phyloP scores from a whole-genome alignment of 2,113 vertebrate species.

The Motacilla tschutschensis region DNA sequence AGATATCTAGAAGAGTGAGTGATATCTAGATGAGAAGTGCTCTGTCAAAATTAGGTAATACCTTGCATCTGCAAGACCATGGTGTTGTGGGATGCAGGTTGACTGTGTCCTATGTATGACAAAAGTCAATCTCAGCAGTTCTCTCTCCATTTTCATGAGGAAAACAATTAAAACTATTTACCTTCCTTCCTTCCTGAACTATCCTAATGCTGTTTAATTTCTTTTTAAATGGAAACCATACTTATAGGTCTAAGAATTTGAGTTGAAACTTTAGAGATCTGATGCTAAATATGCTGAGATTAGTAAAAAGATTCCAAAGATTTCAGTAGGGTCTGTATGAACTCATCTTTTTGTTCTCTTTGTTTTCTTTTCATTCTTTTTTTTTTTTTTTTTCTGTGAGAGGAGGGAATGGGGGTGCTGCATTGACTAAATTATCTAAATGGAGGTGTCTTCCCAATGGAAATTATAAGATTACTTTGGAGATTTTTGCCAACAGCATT shows the following conservation, averaged over 20 bases:
- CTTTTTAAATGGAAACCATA: neutral
- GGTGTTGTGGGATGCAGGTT: neutral
- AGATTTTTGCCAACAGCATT: neutral
- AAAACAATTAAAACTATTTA: neutral
- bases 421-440: neutral
- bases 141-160: neutral
- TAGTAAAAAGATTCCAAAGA: neutral
- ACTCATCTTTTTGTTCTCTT: accelerated
- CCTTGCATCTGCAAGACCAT: neutral
- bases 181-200: neutral
- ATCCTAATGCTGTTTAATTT: neutral
- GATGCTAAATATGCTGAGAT: neutral
- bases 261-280: neutral
- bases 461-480: neutral
- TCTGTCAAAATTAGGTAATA: neutral
- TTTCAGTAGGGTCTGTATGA: neutral
- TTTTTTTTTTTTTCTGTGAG: accelerated
- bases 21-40: neutral
- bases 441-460: neutral
- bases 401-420: accelerated
- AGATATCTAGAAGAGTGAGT: neutral
- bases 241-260: neutral
- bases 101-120: neutral
- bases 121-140: neutral
- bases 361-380: no score